phyloP scores from a whole-genome alignment of 2,113 vertebrate species.

The Damaliscus lunatus region DNA sequence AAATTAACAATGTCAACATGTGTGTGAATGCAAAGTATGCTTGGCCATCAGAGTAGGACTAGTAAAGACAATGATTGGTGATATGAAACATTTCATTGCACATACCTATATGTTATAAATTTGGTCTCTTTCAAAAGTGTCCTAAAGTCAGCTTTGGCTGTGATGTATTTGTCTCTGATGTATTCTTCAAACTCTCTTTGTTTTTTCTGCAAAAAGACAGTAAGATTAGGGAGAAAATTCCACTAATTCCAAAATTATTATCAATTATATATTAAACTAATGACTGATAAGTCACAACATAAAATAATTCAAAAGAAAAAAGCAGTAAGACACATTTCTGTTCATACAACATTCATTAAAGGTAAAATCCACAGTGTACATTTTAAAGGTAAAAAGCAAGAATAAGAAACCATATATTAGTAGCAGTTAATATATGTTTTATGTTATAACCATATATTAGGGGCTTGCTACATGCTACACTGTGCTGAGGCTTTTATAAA shows the following conservation, averaged over 20 bases:
- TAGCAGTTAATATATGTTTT: background rate
- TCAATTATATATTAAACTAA: conserved; percentile 14
- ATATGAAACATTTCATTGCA: background rate
- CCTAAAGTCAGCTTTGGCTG: conserved; percentile 99
- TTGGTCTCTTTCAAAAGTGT: conserved; percentile 98
- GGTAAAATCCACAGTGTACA: background rate
- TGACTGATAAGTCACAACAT: background rate
- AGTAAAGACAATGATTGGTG: background rate
- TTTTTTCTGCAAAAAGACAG: conserved; percentile 87
- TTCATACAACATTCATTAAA: background rate
- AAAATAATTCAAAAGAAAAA: conserved; percentile 15
- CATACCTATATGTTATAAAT: conserved; percentile 98
- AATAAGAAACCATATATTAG: background rate
- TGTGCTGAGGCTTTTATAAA: background rate
- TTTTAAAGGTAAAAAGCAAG: background rate
- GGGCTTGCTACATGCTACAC: background rate
- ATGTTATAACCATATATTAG: background rate
- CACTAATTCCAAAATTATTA: background rate
- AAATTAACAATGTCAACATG: conserved; percentile 25
- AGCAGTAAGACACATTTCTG: background rate
- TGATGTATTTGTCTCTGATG: conserved; percentile 99
- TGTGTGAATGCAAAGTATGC: conserved; percentile 64
- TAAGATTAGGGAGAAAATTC: background rate
- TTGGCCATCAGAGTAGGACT: conserved; percentile 57
- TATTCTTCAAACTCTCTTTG: conserved; percentile 99